A percentile compares a stretch with the other conserved stretches of the same genome.
These are phyloP conservation scores for Metopia argyrocephala DNA, from an alignment of 2,888 invertebrate genomes.

Conservation along the genomic window DNA sequence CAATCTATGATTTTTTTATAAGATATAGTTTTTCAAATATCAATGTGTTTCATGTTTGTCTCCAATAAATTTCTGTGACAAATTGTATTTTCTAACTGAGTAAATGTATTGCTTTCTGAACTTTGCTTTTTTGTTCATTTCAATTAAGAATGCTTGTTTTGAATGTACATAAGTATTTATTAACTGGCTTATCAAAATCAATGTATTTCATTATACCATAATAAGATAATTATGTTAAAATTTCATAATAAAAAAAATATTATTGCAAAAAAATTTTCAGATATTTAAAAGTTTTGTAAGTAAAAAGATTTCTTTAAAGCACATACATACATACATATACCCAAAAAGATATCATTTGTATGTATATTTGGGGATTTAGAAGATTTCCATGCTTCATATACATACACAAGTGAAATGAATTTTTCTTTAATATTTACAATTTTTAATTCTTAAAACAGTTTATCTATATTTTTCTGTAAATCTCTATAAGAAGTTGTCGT, in stretches of 20 bases:
- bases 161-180: too few species aligned
- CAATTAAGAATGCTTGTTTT: conserved; percentile 21
- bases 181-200: conserved; percentile 42
- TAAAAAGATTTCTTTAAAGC: conserved; percentile 28
- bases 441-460: too few species aligned
- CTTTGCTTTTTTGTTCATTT: too few species aligned
- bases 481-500: background rate
- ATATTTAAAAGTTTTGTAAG: conserved; percentile 45
- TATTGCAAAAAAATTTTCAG: conserved; percentile 48
- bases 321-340: background rate
- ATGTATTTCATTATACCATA: conserved; percentile 28
- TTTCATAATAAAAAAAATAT: conserved; percentile 8
- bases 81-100: too few species aligned
- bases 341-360: background rate
- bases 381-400: background rate
- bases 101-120: too few species aligned
- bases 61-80: too few species aligned
- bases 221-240: background rate
- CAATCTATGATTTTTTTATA: too few species aligned
- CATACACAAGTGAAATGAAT: too few species aligned
- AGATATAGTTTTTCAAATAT: too few species aligned
- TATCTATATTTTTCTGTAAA: too few species aligned
- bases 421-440: too few species aligned
- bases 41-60: too few species aligned
- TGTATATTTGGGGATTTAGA: background rate